Conservation (phyloP, 2,888 invertebrate genomes). For the Thymelicus sylvestris region DNA sequence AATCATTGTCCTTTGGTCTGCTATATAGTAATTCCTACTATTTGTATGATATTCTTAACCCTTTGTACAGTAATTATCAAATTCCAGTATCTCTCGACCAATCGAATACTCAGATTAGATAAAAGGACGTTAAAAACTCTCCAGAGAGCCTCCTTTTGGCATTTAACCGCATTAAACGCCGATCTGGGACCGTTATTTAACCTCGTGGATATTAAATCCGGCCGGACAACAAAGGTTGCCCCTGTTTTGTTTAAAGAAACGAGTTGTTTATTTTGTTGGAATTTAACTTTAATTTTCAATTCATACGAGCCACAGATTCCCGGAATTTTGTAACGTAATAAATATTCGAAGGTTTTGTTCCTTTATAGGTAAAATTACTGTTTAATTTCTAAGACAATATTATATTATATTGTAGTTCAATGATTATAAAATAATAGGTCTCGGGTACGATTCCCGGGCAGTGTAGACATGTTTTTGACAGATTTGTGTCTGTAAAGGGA, state of each 20-base stretch:
- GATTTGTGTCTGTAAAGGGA: no score
- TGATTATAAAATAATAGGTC: no score
- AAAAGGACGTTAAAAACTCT: constrained; percentile 17
- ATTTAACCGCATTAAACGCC: constrained; percentile 14
- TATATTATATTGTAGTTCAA: no score
- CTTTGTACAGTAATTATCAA: background rate
- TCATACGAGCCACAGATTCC: background rate
- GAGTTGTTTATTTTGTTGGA: background rate
- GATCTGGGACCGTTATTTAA: constrained; percentile 14
- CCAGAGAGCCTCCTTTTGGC: constrained; percentile 19
- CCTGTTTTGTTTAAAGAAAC: no score
- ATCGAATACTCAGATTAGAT: constrained; percentile 18
- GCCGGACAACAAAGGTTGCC: constrained; percentile 14
- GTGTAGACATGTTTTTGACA: no score
- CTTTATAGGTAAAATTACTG: no score
- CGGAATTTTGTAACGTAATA: no score
- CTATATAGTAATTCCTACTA: no score
- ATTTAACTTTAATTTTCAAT: background rate
- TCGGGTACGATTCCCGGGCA: no score
- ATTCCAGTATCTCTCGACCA: background rate
- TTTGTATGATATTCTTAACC: background rate
- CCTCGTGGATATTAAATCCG: constrained; percentile 15
- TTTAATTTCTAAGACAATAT: no score
- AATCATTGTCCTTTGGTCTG: no score
- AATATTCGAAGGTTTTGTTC: no score